Evolutionary conservation across 64 coral and sea anemone species (phyloP), one percentile per base, ranked within the genome.

Genomic region (Stichodactyla helianthus): DNA sequence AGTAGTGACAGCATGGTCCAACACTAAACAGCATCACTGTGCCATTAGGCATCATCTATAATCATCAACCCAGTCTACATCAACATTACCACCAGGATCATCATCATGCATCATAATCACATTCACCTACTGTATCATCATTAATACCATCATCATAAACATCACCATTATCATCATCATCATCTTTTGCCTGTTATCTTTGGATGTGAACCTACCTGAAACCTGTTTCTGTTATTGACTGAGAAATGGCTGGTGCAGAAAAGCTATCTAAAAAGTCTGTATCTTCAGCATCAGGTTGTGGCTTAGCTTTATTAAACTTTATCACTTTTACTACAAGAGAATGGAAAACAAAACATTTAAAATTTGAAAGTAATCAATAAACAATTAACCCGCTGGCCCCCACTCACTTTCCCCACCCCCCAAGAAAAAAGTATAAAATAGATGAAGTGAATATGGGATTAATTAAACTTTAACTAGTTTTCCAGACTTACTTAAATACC

Each of bases 251-350:
- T 79, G 77, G 44, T 57, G 78, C 10, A 27, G 59, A 28, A 57
- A 87, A 93, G 22, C 56, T 59, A 86, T 87, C 92, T 12, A 90
- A 44, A 62, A 93, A 86, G 44, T 92, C 87, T 51, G 56, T 74
- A 31, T 96, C 91, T 65, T 96, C 91, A 0, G 91, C 91, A 87
- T 96, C 94, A 80, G 94, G 91, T 9, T 84, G 71, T 23, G 91
- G 91, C 82, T 87, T 87, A 26, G 59, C 64, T 63, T 28, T 84
- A 70, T 96, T 96, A 57, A 96, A 96, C 80, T 90, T 96, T 15
- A 96, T 10, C 51, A 96, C 94, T 77, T 87, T 76, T 6, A 88
- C 94, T 96, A 28, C 15, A 44, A 83, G 55, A 77, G 55, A 9
- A 35, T 35, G 31, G 83, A 52, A 52, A n/a, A 19, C 20, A 8